Conservation (phyloP, 2,797 vertebrate species). For the Parauchenoglanis punctatus region DNA sequence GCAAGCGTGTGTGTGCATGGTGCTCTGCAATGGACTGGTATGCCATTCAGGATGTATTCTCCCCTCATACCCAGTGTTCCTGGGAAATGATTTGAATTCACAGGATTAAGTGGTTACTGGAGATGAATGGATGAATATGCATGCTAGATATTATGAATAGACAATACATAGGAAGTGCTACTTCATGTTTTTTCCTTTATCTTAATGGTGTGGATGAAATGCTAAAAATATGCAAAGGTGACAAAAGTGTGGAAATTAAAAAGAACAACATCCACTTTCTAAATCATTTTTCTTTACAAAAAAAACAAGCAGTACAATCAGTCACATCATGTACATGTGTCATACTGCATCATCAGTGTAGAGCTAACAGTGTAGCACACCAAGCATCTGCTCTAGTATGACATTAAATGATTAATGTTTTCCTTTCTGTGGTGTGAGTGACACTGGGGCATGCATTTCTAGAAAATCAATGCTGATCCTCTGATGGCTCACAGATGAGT, state of each 20-base stretch:
- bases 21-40: neutral
- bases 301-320: constrained; percentile 19
- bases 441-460: constrained; percentile 44
- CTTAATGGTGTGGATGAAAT: neutral
- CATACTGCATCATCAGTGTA: constrained; percentile 29
- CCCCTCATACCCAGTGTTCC: neutral
- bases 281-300: neutral
- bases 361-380: constrained; percentile 35
- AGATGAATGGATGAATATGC: neutral
- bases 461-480: constrained; percentile 55
- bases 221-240: neutral
- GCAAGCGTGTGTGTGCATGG: neutral
- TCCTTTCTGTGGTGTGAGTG: constrained; percentile 50
- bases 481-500: constrained; percentile 47
- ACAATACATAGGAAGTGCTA: neutral
- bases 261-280: neutral
- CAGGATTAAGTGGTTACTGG: neutral
- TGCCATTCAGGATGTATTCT: neutral
- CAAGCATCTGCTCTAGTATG: constrained; percentile 38
- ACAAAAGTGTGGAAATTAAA: neutral
- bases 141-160: neutral
- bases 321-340: constrained; percentile 11
- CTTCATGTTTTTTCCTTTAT: neutral
- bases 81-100: neutral
- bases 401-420: constrained; percentile 59